Evolutionary conservation across 2,888 invertebrate genomes (phyloP), one percentile per base, ranked within the genome.

Genomic region (Cryptocephalus moraei): DNA sequence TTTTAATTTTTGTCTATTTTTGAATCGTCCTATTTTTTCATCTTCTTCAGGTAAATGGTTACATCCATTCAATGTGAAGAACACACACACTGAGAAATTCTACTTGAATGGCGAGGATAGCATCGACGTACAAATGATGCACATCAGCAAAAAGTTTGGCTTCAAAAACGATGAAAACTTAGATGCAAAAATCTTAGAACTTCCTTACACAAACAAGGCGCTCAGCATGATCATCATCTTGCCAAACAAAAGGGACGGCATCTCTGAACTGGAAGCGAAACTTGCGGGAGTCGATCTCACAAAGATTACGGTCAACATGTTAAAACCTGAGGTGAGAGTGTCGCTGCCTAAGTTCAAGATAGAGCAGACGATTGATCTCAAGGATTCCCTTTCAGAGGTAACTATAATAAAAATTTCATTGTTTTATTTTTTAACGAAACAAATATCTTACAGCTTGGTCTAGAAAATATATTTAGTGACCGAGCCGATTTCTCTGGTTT

Each of bases 321-420:
- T 52, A 31, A 48, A 59, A 0, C 68, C 70, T 0, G 80, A 82
- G 63, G 82, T 90, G 1, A 71, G 78, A 33, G 77, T 91, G 1
- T 75, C 75, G 14, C 65, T 91, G 41, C 91, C 91, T 2, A 87
- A 82, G 67, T 91, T 91, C 67, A 86, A 82, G 67, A 79, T 90
- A 42, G 89, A 91, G 68, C 79, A 79, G 9, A 78, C 79, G 50
- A 76, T 86, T n/a, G 73, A 85, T 51, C 71, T 91, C 39, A 74
- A 74, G 9, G 68, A 73, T 0, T 61, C 79, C n/a, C 67, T 91
- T 41, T 65, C 72, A n/a, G 75, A 82, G 74, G 89, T 90, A 71
- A n/a, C n/a, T n/a, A 68, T 62, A 59, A 40, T 4, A 36, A 36
- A 36, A 36, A 36, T 36, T 36, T n/a, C 12, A 12, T 36, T 36